Conservation (phyloP, 1,140 invertebrate species). For the Drosophila mayri region DNA sequence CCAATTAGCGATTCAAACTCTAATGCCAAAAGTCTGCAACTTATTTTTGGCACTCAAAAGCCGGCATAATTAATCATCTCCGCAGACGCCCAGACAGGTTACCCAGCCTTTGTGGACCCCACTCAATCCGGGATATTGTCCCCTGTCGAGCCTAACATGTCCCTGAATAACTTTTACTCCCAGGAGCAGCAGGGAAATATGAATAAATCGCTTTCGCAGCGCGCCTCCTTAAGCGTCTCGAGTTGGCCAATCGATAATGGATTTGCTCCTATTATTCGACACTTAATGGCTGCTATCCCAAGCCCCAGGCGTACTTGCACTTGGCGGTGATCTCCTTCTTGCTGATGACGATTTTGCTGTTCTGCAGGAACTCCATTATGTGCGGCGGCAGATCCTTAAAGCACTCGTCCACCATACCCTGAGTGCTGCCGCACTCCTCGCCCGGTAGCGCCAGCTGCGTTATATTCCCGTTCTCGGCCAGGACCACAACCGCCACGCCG, state of each 20-base stretch:
- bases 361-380: conserved; percentile 78
- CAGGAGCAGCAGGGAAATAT: conserved; percentile 18
- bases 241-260: conserved; percentile 51
- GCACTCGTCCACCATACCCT: conserved; percentile 80
- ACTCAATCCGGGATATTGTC: conserved; percentile 23
- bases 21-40: conserved; percentile 14
- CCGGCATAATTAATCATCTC: conserved; percentile 40
- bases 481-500: conserved; percentile 8
- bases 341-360: conserved; percentile 74
- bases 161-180: conserved; percentile 13
- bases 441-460: conserved; percentile 15
- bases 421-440: conserved; percentile 68
- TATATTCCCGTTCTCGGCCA: conserved; percentile 25
- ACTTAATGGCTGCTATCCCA: neutral
- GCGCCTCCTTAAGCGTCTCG: neutral
- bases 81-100: neutral
- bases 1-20: conserved; percentile 13
- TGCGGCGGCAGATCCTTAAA: conserved; percentile 81
- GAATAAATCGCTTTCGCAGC: conserved; percentile 23
- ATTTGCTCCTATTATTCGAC: neutral
- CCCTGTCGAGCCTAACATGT: conserved; percentile 3
- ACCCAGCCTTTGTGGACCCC: conserved; percentile 7
- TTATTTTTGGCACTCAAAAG: conserved; percentile 41
- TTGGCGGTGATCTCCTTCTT: conserved; percentile 73
- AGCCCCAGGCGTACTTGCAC: conserved; percentile 74